These are phyloP conservation scores for Sardinella longiceps DNA, from an alignment of 2,797 vertebrate species.

Conservation along the genomic window DNA sequence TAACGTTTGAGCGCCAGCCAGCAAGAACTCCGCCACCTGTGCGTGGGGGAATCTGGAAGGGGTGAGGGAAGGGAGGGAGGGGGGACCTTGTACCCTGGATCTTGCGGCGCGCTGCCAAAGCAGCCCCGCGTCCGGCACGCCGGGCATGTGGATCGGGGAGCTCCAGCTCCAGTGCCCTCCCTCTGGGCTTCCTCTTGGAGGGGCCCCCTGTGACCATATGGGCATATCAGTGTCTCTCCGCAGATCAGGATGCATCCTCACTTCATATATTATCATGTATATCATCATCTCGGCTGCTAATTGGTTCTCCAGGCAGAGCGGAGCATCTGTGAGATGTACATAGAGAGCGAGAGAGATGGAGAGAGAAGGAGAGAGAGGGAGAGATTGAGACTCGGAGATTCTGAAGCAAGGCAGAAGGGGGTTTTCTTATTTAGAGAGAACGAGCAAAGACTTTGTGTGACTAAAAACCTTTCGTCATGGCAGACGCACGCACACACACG, in stretches of 20 bases:
- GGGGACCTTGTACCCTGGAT: background rate
- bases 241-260: background rate
- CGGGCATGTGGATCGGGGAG: slow-evolving; percentile 47
- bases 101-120: slow-evolving; percentile 59
- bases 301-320: background rate
- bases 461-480: background rate
- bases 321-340: background rate
- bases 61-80: slow-evolving; percentile 47
- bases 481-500: background rate
- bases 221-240: background rate
- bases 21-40: slow-evolving; percentile 67
- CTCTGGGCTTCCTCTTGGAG: background rate
- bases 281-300: slow-evolving; percentile 23
- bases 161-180: background rate
- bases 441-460: background rate
- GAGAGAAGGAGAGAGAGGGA: background rate
- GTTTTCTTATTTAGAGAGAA: background rate
- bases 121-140: slow-evolving; percentile 47
- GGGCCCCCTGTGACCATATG: background rate
- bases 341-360: background rate
- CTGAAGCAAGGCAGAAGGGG: background rate
- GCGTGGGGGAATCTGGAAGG: slow-evolving; percentile 35
- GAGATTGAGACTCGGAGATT: background rate
- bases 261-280: background rate
- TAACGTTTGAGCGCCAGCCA: slow-evolving; percentile 57